A percentile compares a stretch with the other conserved stretches of the same genome.
These are phyloP conservation scores for Nephila pilipes DNA, from an alignment of 1,140 invertebrate genomes.

Conservation along the genomic window DNA sequence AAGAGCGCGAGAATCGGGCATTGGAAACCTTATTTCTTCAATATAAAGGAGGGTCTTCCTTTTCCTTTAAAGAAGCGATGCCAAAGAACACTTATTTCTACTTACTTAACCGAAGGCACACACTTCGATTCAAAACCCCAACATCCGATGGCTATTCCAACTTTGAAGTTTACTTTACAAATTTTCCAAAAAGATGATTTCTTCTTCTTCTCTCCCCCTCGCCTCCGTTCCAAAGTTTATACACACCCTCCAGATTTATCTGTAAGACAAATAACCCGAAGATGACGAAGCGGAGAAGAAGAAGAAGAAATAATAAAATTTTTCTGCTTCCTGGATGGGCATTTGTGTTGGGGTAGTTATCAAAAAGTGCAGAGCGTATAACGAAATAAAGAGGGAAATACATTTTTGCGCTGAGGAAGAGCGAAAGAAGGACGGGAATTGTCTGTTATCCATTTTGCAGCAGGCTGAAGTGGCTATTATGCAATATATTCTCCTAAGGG, in stretches of 20 bases:
- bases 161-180: slow-evolving; percentile 48
- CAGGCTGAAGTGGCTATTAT: slow-evolving; percentile 54
- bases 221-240: neutral
- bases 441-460: slow-evolving; percentile 39
- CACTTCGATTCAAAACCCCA: neutral
- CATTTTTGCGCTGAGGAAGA: neutral
- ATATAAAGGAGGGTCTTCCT: neutral
- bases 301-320: slow-evolving; percentile 29
- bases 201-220: too few relatives aligned
- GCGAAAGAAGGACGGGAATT: neutral
- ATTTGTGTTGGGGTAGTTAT: slow-evolving; percentile 43
- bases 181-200: neutral
- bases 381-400: slow-evolving; percentile 4
- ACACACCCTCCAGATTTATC: slow-evolving; percentile 40
- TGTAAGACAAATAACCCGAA: slow-evolving; percentile 40
- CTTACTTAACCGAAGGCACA: neutral
- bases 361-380: slow-evolving; percentile 26
- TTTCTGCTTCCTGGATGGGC: neutral
- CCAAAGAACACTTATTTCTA: slow-evolving; percentile 9
- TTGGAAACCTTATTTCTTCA: neutral
- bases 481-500: slow-evolving; percentile 51
- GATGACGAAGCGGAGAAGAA: neutral
- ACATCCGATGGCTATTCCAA: slow-evolving; percentile 13
- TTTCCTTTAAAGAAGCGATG: neutral
- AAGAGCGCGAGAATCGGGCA: neutral